Evolutionary conservation across 2,888 invertebrate species (phyloP).

Genomic region (Lycocerus yunnanus): DNA sequence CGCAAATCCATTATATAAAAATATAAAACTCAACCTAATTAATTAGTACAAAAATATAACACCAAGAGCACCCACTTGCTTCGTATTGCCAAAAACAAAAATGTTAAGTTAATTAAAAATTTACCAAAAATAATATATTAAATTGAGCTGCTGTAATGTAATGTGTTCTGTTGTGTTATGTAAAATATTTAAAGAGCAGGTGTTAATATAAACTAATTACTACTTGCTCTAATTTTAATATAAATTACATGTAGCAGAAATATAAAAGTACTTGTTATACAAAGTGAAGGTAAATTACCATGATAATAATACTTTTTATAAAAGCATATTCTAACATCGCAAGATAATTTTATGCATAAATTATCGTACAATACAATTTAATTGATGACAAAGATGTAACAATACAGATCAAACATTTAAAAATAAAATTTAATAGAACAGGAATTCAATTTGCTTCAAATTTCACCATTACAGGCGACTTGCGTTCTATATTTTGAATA

Average conservation of each 20-base stretch:
- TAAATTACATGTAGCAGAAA: not conserved
- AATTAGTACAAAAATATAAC: not conserved
- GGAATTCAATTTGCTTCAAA: no score
- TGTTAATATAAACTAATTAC: not conserved
- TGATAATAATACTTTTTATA: not conserved
- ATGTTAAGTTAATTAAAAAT: slow-evolving; percentile 28
- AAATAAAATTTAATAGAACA: not conserved
- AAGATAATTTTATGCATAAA: not conserved
- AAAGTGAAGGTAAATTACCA: not conserved
- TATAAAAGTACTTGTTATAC: not conserved
- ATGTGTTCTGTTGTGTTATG: not conserved
- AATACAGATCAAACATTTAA: not conserved
- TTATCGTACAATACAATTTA: not conserved
- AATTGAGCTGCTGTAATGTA: not conserved
- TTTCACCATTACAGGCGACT: not conserved
- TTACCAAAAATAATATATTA: not conserved
- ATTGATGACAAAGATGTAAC: not conserved
- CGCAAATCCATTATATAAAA: not conserved
- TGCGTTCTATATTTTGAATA: not conserved
- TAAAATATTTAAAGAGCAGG: not conserved
- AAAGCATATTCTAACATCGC: not conserved
- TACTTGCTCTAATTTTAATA: not conserved
- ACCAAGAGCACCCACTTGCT: not conserved
- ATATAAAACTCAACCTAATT: not conserved
- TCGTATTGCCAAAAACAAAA: not conserved